These are phyloP conservation scores for Onychostoma macrolepis DNA, from an alignment of 2,113 vertebrate species.

Conservation along the genomic window DNA sequence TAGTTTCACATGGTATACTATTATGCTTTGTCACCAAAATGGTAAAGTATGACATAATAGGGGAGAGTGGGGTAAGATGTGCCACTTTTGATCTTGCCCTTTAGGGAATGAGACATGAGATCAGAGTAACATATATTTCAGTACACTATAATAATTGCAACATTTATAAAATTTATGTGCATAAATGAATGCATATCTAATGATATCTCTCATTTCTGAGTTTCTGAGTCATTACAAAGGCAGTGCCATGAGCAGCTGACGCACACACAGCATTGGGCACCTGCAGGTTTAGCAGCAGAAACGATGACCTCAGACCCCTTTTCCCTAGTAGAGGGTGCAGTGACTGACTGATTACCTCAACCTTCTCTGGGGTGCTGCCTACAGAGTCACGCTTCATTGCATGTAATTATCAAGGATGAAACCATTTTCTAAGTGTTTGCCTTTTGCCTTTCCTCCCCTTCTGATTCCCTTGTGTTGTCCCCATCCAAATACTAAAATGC, in stretches of 20 bases:
- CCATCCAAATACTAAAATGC: background rate
- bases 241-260: background rate
- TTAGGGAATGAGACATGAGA: background rate
- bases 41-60: background rate
- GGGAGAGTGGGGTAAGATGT: background rate
- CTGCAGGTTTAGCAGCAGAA: background rate
- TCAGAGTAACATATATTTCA: background rate
- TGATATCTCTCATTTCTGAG: background rate
- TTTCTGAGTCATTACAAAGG: background rate
- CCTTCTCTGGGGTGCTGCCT: slow-evolving; percentile 19
- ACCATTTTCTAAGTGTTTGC: slow-evolving; percentile 36
- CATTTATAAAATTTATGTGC: background rate
- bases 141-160: too few species aligned
- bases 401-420: slow-evolving; percentile 49
- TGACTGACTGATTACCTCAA: slow-evolving; percentile 17
- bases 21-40: background rate
- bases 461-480: background rate
- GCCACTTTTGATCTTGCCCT: background rate
- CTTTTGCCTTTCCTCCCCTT: slow-evolving; percentile 20
- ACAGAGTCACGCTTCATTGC: slow-evolving; percentile 19
- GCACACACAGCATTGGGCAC: background rate
- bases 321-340: slow-evolving; percentile 25
- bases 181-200: background rate
- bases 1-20: background rate
- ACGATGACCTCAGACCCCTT: background rate